A percentile compares a stretch with the other conserved stretches of the same genome.
These are phyloP conservation scores for Pantherophis vulpinus DNA, from an alignment of 2,797 vertebrate species.

Conservation along the genomic window DNA sequence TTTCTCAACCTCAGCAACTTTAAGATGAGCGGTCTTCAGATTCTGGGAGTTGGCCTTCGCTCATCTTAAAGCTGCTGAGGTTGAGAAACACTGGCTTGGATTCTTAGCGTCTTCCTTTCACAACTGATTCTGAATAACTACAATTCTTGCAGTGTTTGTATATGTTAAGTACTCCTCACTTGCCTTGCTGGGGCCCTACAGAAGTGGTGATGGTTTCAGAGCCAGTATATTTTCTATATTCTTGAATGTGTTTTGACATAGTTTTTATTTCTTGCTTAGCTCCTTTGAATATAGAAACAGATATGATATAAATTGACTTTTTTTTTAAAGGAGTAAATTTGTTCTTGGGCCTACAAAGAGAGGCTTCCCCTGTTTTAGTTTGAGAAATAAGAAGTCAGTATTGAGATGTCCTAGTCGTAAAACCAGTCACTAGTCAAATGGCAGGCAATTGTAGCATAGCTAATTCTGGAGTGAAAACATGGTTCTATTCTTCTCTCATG, in stretches of 20 bases:
- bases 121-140: neutral
- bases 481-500: neutral
- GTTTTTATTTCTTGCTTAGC: neutral
- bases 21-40: neutral
- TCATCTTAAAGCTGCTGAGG: neutral
- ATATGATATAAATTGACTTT: neutral
- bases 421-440: neutral
- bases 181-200: neutral
- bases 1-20: neutral
- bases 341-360: neutral
- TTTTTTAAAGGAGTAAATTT: neutral
- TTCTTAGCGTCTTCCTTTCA: neutral
- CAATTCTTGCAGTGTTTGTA: too few relatives aligned
- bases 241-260: neutral
- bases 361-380: neutral
- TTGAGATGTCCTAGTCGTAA: neutral
- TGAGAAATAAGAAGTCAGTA: neutral
- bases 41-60: neutral
- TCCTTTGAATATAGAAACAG: neutral
- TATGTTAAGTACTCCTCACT: fast-evolving
- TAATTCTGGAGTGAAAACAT: neutral
- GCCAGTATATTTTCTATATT: neutral
- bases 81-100: neutral
- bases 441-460: neutral
- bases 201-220: neutral